phyloP scores from a whole-genome alignment of 2,113 vertebrate genomes.

The Notarius lentiginosus region DNA sequence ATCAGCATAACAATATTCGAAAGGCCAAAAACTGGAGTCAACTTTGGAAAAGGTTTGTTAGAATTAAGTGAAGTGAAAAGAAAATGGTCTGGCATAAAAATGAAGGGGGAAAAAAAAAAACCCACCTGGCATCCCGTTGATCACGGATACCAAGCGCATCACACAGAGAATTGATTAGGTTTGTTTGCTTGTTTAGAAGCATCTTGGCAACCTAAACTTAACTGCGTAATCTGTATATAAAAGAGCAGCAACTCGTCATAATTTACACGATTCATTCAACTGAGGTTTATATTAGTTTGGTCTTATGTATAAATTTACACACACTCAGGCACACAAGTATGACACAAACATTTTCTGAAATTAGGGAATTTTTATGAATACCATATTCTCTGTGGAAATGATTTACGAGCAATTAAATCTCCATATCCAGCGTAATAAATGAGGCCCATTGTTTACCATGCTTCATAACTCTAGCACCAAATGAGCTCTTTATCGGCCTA shows the following conservation, averaged over 20 bases:
- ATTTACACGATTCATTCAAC: background rate
- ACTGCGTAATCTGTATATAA: background rate
- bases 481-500: background rate
- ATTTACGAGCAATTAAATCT: background rate
- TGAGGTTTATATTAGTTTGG: background rate
- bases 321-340: background rate
- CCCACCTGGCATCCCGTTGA: too few species aligned
- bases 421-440: background rate
- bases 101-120: too few species aligned
- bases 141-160: too few species aligned
- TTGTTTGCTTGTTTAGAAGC: too few species aligned
- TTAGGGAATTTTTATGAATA: background rate
- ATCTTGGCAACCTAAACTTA: too few species aligned
- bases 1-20: background rate
- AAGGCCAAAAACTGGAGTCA: too few species aligned
- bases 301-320: background rate
- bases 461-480: background rate
- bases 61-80: too few species aligned
- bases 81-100: too few species aligned
- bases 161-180: too few species aligned
- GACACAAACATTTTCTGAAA: background rate
- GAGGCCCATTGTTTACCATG: background rate
- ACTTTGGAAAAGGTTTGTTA: too few species aligned
- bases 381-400: background rate
- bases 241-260: background rate